Evolutionary conservation across 2,888 invertebrate genomes (phyloP), one percentile per base, ranked within the genome.

Genomic region (Eurytoma adleriae): DNA sequence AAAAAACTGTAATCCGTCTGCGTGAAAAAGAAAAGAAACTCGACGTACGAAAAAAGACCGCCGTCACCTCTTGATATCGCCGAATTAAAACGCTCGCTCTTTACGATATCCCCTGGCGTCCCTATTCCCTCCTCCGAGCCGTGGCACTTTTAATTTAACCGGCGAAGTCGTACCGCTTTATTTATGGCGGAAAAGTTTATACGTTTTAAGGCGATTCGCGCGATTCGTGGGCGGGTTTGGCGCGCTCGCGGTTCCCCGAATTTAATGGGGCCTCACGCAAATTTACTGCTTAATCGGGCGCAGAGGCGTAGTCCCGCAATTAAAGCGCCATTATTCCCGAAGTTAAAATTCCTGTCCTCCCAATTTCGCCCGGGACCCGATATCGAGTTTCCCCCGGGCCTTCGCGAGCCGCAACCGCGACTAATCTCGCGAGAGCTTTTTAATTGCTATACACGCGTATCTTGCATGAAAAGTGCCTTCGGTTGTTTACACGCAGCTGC

Each of bases 281-380:
- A 88, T 88, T 88, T 88, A 88, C 86, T 88, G 88, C 88, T 88
- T 88, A 88, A 88, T 88, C 88, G 87, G 84, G 72, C 83, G 83
- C 83, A 83, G 84, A 84, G 84, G 85, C 81, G 84, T 83, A 84
- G 83, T 84, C 77, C 84, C 80, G 88, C 87, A 88, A 88, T 88
- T 88, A 88, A 73, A 88, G 86, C 85, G 83, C 86, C 86, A 88
- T 88, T 87, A 88, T 85, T 84, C 79, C 83, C 69, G 83, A 83
- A 86, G 85, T 87, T 86, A 88, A 88, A 87, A 87, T 85, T 85
- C 78, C 84, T 78, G 78, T 83, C 13, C 4, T 10, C 57, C 13
- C 24, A 68, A 69, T 61, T 77, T 68, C 59, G 52, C 20, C 16
- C 62, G 48, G 40, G 40, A 7, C 7, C 40, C 16, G 62, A 73